Percentiles rank a stretch among this genome's conserved stretches.
phyloP scores from a whole-genome alignment of 2,113 vertebrate species.

The Elgaria multicarinata region DNA sequence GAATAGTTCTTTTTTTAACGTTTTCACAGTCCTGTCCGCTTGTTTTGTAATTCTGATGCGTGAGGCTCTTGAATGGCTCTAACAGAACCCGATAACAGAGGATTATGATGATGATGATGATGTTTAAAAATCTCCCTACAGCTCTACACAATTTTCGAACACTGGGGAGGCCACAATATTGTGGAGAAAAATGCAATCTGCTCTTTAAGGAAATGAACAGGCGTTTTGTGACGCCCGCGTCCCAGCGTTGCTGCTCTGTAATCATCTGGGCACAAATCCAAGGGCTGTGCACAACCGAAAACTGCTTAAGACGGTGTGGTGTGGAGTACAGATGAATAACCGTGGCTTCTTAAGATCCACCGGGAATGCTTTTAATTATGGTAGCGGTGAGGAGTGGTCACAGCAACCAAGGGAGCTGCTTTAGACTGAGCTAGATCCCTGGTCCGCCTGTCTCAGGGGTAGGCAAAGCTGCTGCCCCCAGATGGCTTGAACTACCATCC shows the following conservation, averaged over 20 bases:
- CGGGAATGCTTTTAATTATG: no score
- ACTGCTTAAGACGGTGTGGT: not conserved
- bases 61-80: slow-evolving; percentile 41
- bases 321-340: no score
- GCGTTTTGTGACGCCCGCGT: no score
- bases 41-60: slow-evolving; percentile 14
- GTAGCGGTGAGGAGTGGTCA: no score
- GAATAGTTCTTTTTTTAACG: slow-evolving; percentile 26
- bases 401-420: no score
- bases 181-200: slow-evolving; percentile 19
- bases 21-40: not conserved
- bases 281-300: not conserved
- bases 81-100: slow-evolving; percentile 37
- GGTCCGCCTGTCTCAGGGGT: no score
- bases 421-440: no score
- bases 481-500: no score
- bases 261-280: not conserved
- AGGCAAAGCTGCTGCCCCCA: no score
- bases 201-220: not conserved
- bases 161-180: slow-evolving; percentile 24
- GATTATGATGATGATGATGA: no score
- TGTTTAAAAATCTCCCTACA: not conserved
- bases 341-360: no score
- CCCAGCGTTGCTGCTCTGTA: not conserved
- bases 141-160: not conserved